These are phyloP conservation scores for Todiramphus chloris DNA, from an alignment of 2,113 vertebrate genomes.

Conservation along the genomic window DNA sequence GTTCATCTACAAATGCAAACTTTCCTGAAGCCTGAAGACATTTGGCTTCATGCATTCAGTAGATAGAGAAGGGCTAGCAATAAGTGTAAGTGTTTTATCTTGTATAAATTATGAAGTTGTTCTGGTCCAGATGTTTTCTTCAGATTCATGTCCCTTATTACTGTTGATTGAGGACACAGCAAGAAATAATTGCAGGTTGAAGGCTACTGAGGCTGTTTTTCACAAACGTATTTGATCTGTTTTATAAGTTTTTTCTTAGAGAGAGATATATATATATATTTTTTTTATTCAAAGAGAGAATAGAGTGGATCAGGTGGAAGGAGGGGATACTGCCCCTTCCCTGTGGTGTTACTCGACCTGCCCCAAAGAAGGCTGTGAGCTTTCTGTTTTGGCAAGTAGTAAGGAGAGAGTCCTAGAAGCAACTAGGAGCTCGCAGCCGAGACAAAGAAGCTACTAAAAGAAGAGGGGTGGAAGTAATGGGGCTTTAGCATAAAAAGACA, in stretches of 20 bases:
- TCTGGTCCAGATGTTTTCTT: background rate
- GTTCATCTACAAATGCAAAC: slow-evolving; percentile 41
- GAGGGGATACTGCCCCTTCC: background rate
- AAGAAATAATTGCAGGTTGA: background rate
- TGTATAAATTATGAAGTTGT: background rate
- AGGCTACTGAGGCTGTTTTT: background rate
- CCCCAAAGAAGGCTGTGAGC: background rate
- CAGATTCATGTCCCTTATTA: background rate
- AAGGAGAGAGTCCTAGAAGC: background rate
- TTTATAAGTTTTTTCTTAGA: background rate
- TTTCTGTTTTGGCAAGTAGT: background rate
- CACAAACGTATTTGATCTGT: background rate
- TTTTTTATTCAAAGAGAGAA: background rate
- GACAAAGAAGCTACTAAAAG: background rate
- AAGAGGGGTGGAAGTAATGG: background rate
- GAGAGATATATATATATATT: background rate
- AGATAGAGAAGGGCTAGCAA: background rate
- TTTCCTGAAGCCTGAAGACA: slow-evolving; percentile 7
- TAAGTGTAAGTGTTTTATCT: background rate
- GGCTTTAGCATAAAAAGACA: background rate
- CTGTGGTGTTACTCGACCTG: background rate
- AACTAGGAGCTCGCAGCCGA: background rate
- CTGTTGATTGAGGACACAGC: background rate
- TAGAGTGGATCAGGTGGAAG: background rate
- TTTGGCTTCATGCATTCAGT: background rate